Evolutionary conservation across 2,888 invertebrate genomes (phyloP).

Genomic region (Heteromurus nitidus): DNA sequence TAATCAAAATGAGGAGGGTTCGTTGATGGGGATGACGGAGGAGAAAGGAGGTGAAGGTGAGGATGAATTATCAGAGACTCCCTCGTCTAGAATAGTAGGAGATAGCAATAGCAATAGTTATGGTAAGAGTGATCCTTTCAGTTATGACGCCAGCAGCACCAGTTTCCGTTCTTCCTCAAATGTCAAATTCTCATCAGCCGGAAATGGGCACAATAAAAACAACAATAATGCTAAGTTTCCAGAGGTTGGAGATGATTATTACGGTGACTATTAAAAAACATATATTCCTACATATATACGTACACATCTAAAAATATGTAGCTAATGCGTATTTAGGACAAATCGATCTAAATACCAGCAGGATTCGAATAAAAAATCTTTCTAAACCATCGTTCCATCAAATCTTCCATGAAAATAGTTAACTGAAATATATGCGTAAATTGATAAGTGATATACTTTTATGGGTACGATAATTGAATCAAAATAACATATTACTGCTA

Average conservation of each 20-base stretch:
- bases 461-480: too few relatives aligned
- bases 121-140: background rate
- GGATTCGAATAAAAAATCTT: too few relatives aligned
- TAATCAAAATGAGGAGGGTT: constrained; percentile 33
- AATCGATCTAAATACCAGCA: too few relatives aligned
- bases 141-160: too few relatives aligned
- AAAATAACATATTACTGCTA: too few relatives aligned
- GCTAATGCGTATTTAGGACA: too few relatives aligned
- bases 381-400: constrained; percentile 19
- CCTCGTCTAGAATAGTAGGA: constrained; percentile 16
- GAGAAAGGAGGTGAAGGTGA: background rate
- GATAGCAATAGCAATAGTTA: constrained; percentile 13
- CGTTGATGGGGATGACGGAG: too few relatives aligned
- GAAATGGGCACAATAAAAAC: constrained; percentile 46
- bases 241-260: constrained; percentile 11
- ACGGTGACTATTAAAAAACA: constrained; percentile 2
- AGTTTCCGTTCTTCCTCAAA: constrained; percentile 5
- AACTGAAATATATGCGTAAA: too few relatives aligned
- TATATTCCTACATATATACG: background rate
- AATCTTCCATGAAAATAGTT: constrained; percentile 40
- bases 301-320: background rate
- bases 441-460: too few relatives aligned
- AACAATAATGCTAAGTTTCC: constrained; percentile 37
- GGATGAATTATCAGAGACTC: background rate
- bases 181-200: constrained; percentile 37